Evolutionary conservation across 2,888 invertebrate species (phyloP).

Genomic region (Drosophila rubida): DNA sequence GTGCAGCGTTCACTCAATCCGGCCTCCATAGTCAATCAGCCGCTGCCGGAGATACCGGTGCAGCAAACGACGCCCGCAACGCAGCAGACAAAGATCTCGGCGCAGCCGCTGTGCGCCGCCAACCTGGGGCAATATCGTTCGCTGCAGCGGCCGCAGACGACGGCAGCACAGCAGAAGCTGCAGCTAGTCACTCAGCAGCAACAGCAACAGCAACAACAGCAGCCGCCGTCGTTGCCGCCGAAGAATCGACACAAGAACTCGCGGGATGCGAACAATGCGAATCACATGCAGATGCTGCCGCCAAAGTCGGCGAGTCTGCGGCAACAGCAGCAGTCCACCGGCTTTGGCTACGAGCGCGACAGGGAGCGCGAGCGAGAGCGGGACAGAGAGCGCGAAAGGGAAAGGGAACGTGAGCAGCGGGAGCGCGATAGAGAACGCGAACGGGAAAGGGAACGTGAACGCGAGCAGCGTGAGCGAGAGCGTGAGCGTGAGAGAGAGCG

Average conservation of each 20-base stretch:
- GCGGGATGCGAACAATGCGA: conserved; percentile 80
- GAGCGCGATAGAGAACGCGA: conserved; percentile 46
- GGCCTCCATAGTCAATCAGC: conserved; percentile 85
- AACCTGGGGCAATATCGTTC: conserved; percentile 87
- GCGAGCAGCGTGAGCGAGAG: conserved; percentile 27
- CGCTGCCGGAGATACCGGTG: conserved; percentile 85
- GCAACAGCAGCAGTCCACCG: conserved; percentile 78
- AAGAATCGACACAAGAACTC: conserved; percentile 84
- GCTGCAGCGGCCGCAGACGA: conserved; percentile 86
- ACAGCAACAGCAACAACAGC: conserved; percentile 60
- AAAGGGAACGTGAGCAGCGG: conserved; percentile 45
- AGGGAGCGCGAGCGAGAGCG: conserved; percentile 66
- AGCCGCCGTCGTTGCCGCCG: conserved; percentile 84
- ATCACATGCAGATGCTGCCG: conserved; percentile 83
- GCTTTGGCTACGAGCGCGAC: conserved; percentile 81
- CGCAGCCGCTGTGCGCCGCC: conserved; percentile 84
- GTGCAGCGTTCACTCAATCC: conserved; percentile 78
- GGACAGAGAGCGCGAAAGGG: conserved; percentile 38
- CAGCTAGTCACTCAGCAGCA: conserved; percentile 63
- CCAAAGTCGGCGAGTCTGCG: conserved; percentile 83
- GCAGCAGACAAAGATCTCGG: conserved; percentile 82
- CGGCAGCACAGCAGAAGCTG: conserved; percentile 72
- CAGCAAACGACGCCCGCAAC: conserved; percentile 54
- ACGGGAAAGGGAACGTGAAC: conserved; percentile 48
- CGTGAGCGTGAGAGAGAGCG: conserved; percentile 40